Percentiles rank a stretch among this genome's conserved stretches.
phyloP scores from a whole-genome alignment of 53 echinoderm and acorn worm species.

The Echinarachnius parma region DNA sequence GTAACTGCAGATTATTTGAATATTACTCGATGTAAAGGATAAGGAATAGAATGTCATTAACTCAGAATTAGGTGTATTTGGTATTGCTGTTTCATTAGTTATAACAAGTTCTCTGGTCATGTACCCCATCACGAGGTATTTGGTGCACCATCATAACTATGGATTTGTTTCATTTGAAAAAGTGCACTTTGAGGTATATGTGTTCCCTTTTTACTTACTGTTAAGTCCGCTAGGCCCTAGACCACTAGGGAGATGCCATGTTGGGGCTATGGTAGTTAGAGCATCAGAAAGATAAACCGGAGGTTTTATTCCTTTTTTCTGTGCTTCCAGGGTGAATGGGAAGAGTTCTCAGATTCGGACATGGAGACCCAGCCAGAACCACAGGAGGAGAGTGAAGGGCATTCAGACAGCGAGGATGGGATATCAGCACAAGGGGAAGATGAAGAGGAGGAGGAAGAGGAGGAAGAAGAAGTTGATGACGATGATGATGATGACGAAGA shows the following conservation, averaged over 20 bases:
- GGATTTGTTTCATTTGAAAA: background rate
- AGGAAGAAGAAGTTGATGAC: constrained; percentile 58
- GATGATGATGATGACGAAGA: constrained; percentile 13
- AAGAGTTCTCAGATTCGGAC: constrained; percentile 64
- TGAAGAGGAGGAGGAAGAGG: constrained; percentile 42
- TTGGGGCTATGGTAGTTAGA: no score
- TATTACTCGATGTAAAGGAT: no score
- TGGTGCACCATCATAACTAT: background rate
- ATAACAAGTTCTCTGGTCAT: no score
- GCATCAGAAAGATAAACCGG: no score
- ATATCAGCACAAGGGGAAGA: constrained; percentile 38
- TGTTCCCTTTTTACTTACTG: background rate
- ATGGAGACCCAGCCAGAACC: constrained; percentile 48
- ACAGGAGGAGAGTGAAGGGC: constrained; percentile 36
- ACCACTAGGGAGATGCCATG: no score
- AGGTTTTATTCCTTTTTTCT: background rate
- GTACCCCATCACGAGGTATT: background rate
- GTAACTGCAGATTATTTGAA: no score
- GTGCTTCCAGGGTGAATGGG: constrained; percentile 61
- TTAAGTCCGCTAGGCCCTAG: no score
- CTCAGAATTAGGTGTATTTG: no score
- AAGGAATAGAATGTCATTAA: no score
- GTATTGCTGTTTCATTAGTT: no score
- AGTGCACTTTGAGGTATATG: background rate
- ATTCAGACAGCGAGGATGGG: constrained; percentile 47